phyloP scores from a whole-genome alignment of 2,888 invertebrate species.

The Cryptocephalus moraei region DNA sequence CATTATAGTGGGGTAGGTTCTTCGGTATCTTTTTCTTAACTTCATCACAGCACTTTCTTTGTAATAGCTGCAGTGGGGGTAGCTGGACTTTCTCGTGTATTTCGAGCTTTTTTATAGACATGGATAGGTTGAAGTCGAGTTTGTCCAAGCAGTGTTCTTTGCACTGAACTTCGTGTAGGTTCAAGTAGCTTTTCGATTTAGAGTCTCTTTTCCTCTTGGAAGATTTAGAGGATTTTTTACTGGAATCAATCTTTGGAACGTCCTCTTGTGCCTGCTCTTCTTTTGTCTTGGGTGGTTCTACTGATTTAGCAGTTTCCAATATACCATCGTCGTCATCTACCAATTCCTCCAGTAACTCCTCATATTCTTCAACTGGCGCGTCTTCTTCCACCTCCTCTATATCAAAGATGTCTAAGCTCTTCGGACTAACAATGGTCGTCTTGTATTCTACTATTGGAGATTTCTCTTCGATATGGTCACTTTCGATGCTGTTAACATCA shows the following conservation, averaged over 20 bases:
- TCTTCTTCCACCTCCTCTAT: conserved; percentile 26
- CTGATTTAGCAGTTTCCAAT: conserved; percentile 1
- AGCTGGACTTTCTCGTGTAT: conserved; percentile 28
- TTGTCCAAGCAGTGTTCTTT: conserved; percentile 34
- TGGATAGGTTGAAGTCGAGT: conserved; percentile 28
- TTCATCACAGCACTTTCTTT: conserved; percentile 35
- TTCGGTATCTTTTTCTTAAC: conserved; percentile 28
- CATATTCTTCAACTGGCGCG: conserved; percentile 20
- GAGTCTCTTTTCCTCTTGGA: conserved; percentile 5
- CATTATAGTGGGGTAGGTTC: conserved; percentile 42
- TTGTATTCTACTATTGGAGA: conserved; percentile 14
- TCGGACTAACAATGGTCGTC: conserved; percentile 11
- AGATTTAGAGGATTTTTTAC: conserved; percentile 4
- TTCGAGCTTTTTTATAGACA: conserved; percentile 28
- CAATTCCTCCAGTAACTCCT: conserved; percentile 18
- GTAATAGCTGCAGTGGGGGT: conserved; percentile 31
- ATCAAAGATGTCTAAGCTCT: conserved; percentile 15
- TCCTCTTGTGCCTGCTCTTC: conserved; percentile 2
- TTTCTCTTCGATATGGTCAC: conserved; percentile 24
- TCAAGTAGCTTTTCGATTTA: conserved; percentile 1
- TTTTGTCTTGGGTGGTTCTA: conserved; percentile 4
- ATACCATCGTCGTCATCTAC: conserved; percentile 5
- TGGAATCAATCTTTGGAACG: conserved; percentile 3
- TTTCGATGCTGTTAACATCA: conserved; percentile 35
- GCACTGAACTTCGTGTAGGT: conserved; percentile 24